A percentile compares a stretch with the other conserved stretches of the same genome.
Evolutionary conservation across 2,888 invertebrate species (phyloP).

Genomic region (Philaethria dido): DNA sequence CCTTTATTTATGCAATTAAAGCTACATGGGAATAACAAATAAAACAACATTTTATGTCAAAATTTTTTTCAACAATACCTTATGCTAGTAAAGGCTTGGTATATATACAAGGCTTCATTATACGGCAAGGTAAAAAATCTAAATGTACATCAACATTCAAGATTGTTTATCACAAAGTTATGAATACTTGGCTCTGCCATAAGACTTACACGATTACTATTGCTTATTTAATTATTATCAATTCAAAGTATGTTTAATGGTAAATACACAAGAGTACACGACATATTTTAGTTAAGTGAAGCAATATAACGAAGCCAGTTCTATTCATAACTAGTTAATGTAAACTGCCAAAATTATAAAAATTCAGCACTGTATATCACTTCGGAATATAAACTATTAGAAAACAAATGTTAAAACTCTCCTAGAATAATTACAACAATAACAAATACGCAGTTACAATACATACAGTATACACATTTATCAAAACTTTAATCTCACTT

Average conservation of each 20-base stretch:
- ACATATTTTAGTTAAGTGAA: constrained; percentile 33
- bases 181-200: constrained; percentile 69
- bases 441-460: constrained; percentile 74
- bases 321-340: constrained; percentile 51
- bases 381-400: constrained; percentile 67
- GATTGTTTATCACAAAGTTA: constrained; percentile 62
- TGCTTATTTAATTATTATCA: constrained; percentile 21
- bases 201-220: constrained; percentile 32
- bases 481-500: constrained; percentile 82
- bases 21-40: constrained; percentile 47
- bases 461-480: constrained; percentile 57
- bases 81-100: constrained; percentile 80
- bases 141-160: constrained; percentile 61
- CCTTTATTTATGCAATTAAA: no score
- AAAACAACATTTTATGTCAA: constrained; percentile 71
- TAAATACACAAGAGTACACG: constrained; percentile 18
- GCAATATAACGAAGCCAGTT: constrained; percentile 58
- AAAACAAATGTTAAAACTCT: constrained; percentile 81
- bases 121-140: constrained; percentile 81
- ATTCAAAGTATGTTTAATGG: constrained; percentile 32
- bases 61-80: constrained; percentile 79
- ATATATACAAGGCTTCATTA: constrained; percentile 83
- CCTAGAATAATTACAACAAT: constrained; percentile 82
- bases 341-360: constrained; percentile 61
- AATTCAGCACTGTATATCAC: constrained; percentile 63